phyloP scores from a whole-genome alignment of 2,888 invertebrate species.

The Chrysolina oricalcia region DNA sequence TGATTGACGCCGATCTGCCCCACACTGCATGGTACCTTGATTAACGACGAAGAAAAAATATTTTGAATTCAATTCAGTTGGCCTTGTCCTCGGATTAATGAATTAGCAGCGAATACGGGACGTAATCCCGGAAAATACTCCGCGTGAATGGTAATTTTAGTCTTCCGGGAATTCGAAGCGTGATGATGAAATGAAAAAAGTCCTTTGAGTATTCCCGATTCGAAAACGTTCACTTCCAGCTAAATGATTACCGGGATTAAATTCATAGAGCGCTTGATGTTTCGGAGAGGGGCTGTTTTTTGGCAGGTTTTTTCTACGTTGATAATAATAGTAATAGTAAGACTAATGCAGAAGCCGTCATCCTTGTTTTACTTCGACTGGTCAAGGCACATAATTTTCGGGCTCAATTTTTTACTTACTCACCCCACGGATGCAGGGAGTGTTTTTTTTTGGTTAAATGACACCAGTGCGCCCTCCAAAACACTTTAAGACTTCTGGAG shows the following conservation, averaged over 20 bases:
- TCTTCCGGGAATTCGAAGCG: slow-evolving; percentile 13
- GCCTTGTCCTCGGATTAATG: slow-evolving; percentile 3
- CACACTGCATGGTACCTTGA: not conserved
- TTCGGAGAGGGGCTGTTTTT: not conserved
- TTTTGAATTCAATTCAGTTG: not conserved
- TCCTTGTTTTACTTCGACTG: too few species aligned
- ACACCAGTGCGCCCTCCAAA: too few species aligned
- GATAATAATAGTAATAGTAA: too few species aligned
- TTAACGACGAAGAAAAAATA: not conserved
- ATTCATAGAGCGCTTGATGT: not conserved
- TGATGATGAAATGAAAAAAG: slow-evolving; percentile 14
- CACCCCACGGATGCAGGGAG: too few species aligned
- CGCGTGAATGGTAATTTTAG: slow-evolving; percentile 10
- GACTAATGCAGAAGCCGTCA: too few species aligned
- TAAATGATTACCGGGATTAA: not conserved
- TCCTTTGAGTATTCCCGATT: slow-evolving; percentile 10
- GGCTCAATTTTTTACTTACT: too few species aligned
- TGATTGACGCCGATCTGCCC: not conserved
- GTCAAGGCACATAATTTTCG: too few species aligned
- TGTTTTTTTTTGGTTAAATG: too few species aligned
- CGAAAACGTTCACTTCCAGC: not conserved
- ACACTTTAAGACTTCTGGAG: too few species aligned
- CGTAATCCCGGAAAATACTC: slow-evolving; percentile 17
- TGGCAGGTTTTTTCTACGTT: not conserved
- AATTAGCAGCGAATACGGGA: not conserved